Base-by-base conservation (phyloP, 2,797 vertebrate species). In the Rhinichthys osculus region DNA sequence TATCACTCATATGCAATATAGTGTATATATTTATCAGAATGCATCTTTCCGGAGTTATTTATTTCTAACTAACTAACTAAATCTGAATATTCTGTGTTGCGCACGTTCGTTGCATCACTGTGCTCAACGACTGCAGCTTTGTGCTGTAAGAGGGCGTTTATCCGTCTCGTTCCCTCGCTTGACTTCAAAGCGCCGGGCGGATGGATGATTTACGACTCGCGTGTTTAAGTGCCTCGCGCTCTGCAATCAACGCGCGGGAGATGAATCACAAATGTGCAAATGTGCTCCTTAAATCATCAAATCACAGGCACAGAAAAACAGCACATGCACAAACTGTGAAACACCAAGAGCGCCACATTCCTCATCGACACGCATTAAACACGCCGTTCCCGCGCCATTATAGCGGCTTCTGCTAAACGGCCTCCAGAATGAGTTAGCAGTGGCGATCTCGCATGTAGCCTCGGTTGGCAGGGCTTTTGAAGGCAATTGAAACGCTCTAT, bases 111-210 rank as follows among this genome's bases (percentile, higher is more conserved):
- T 59, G 76, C 40, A 38, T 72, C 38, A 1, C 66, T 71, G 35
- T 27, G 27, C 27, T 27, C 27, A 27, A 57, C 78, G 57, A 59
- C 59, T 30, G 78, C 52, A 21, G 74, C 16, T 21, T 54, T n/a
- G 23, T 21, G 35, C 2, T 38, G 8, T 4, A 4, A 17, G 17
- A 38, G 57, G 23, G 4, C 10, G 47, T 47, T 47, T 47, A 47
- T 47, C 47, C 14, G 47, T 4, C 52, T 38, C 5, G 30, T 52
- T 77, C 74, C 33, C 3, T 44, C 47, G 23, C 57, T 77, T 35
- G 5, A 91, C 92, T 86, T 93, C 92, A 93, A 94, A 94, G 89
- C 47, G 50, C 1, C 73, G 67, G 38, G 1, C 88, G 78, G 85
- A 59, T 9, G 77, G 77, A 50, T 50, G 81, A 87, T 54, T 7